Conservation (phyloP, 1,140 invertebrate species). For the Antheraea pernyi region DNA sequence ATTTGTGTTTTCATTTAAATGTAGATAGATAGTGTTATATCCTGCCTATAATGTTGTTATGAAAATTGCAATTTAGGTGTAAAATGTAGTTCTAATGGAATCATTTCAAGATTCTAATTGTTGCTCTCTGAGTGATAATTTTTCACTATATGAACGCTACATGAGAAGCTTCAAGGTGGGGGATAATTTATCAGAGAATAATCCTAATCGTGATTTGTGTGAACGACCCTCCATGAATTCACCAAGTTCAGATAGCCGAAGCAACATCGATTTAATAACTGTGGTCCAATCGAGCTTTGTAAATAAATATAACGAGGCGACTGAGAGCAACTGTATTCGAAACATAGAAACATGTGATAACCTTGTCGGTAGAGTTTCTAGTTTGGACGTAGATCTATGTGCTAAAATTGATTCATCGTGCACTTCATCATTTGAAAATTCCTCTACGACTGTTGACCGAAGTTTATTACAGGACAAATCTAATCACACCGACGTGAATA, state of each 20-base stretch:
- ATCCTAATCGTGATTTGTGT: slow-evolving; percentile 29
- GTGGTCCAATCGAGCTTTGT: slow-evolving; percentile 39
- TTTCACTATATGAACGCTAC: slow-evolving; percentile 69
- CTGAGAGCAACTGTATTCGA: slow-evolving; percentile 41
- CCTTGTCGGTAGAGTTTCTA: slow-evolving; percentile 37
- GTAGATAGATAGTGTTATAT: not conserved
- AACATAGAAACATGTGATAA: slow-evolving; percentile 34
- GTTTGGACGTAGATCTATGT: slow-evolving; percentile 38
- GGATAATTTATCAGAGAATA: slow-evolving; percentile 45
- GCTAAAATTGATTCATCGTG: slow-evolving; percentile 46
- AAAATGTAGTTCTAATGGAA: slow-evolving; percentile 68
- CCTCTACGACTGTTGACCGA: slow-evolving; percentile 44
- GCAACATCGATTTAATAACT: slow-evolving; percentile 58
- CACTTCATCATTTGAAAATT: slow-evolving; percentile 49
- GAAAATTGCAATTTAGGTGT: not conserved
- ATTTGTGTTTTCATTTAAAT: not conserved
- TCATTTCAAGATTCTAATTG: slow-evolving; percentile 68
- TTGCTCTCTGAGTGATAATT: slow-evolving; percentile 65
- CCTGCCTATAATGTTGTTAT: not conserved
- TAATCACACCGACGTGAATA: slow-evolving; percentile 42
- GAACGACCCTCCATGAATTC: slow-evolving; percentile 42
- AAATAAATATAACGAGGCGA: slow-evolving; percentile 45
- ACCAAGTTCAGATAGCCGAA: slow-evolving; percentile 50
- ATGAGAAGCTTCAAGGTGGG: slow-evolving; percentile 71
- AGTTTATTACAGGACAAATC: slow-evolving; percentile 58